phyloP scores from a whole-genome alignment of 2,797 vertebrate genomes.

The Manis pentadactyla region DNA sequence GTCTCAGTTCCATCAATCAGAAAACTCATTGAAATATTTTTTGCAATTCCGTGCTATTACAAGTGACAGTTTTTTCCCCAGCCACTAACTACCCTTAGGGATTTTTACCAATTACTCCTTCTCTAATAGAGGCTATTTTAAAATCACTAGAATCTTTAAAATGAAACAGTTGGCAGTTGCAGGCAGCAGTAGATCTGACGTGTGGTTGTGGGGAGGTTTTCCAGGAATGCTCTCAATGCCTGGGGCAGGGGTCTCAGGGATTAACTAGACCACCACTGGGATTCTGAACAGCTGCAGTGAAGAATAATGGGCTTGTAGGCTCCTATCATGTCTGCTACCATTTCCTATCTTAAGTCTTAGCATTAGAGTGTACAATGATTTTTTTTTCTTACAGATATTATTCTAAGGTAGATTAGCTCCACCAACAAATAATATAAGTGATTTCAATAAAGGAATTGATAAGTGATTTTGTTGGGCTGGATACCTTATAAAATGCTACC shows the following conservation, averaged over 20 bases:
- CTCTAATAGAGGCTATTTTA: constrained; percentile 63
- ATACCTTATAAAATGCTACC: not conserved
- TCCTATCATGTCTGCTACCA: not conserved
- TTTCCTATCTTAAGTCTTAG: not conserved
- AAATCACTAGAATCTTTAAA: constrained; percentile 65
- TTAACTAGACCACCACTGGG: constrained; percentile 37
- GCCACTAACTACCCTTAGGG: constrained; percentile 17
- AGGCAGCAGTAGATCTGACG: constrained; percentile 18
- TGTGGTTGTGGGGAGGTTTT: not conserved
- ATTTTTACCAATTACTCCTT: constrained; percentile 63
- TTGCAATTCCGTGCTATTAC: constrained; percentile 23
- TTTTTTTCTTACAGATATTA: not conserved
- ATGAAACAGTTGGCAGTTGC: constrained; percentile 1
- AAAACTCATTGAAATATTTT: constrained; percentile 26
- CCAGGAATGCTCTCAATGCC: not conserved
- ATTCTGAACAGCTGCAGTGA: constrained; percentile 3
- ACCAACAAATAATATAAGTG: not conserved
- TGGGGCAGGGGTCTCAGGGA: constrained; percentile 41
- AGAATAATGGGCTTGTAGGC: not conserved
- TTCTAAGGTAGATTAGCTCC: not conserved
- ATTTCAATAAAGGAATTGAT: not conserved
- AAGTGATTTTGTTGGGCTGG: not conserved
- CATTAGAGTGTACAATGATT: not conserved
- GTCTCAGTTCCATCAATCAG: constrained; percentile 23
- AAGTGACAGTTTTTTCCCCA: not conserved